phyloP scores from a whole-genome alignment of 2,113 vertebrate species.

The Oreochromis aureus region DNA sequence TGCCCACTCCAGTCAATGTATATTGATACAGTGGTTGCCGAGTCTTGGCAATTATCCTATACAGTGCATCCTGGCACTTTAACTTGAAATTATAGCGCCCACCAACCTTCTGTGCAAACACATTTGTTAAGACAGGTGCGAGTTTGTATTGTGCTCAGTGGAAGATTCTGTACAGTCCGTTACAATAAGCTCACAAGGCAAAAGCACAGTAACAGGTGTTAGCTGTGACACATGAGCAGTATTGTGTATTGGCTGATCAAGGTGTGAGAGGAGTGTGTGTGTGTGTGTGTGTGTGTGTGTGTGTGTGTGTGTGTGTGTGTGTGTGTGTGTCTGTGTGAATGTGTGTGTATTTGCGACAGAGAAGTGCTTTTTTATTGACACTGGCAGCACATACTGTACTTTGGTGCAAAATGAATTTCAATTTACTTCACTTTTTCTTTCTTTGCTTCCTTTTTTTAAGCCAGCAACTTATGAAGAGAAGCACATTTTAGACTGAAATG shows the following conservation, averaged over 20 bases:
- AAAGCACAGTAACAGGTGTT: conserved; percentile 51
- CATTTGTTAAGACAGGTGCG: conserved; percentile 33
- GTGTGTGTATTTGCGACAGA: not conserved
- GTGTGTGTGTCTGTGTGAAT: not conserved
- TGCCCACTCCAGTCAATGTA: not conserved
- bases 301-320: not conserved
- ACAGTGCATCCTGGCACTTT: conserved; percentile 26
- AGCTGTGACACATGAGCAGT: conserved; percentile 37
- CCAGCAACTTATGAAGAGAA: not conserved
- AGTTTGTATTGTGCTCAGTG: conserved; percentile 35
- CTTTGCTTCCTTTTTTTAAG: not conserved
- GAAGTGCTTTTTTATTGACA: not conserved
- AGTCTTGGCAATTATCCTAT: conserved; percentile 4
- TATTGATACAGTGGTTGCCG: conserved; percentile 25
- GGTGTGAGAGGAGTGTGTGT: conserved; percentile 20
- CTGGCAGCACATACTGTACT: not conserved
- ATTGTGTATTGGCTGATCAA: conserved; percentile 36
- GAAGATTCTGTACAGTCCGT: conserved; percentile 7
- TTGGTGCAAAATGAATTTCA: conserved; percentile 13
- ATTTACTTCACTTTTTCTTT: not conserved
- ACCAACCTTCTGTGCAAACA: conserved; percentile 68
- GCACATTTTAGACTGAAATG: not conserved
- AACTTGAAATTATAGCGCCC: conserved; percentile 55
- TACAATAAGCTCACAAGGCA: conserved; percentile 45
- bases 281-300: not conserved